Evolutionary conservation across 2,113 vertebrate genomes (phyloP).

Genomic region (Apaloderma vittatum): DNA sequence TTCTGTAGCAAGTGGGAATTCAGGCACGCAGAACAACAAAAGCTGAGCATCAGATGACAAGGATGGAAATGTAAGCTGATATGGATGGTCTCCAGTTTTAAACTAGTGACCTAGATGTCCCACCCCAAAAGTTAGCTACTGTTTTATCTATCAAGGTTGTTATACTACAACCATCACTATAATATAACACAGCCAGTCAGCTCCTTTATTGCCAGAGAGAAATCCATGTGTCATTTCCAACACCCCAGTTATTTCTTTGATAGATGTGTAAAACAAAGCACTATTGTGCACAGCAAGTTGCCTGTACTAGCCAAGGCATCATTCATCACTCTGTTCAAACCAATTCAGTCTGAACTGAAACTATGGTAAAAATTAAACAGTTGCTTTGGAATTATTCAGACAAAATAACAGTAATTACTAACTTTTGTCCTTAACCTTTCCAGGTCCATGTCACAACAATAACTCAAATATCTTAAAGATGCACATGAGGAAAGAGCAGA

Average conservation of each 20-base stretch:
- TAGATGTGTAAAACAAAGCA: constrained; percentile 48
- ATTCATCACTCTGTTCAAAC: background rate
- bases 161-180: constrained; percentile 44
- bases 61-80: background rate
- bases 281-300: constrained; percentile 6
- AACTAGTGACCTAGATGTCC: constrained; percentile 5
- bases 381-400: background rate
- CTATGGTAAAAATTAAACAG: background rate
- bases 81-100: constrained; percentile 21
- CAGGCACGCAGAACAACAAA: background rate
- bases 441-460: background rate
- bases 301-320: background rate
- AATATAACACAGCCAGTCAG: constrained; percentile 50
- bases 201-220: constrained; percentile 53
- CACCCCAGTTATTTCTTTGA: constrained; percentile 57
- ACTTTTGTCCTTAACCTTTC: background rate
- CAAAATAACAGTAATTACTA: background rate
- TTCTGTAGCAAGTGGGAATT: background rate
- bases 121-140: constrained; percentile 59
- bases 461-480: background rate
- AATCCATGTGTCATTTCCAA: constrained; percentile 56
- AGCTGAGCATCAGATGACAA: background rate
- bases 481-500: background rate
- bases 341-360: background rate
- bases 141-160: constrained; percentile 54